Percentiles rank a stretch among this genome's conserved stretches.
Evolutionary conservation across 2,113 vertebrate genomes (phyloP).

Genomic region (Myanophis thanlyinensis): DNA sequence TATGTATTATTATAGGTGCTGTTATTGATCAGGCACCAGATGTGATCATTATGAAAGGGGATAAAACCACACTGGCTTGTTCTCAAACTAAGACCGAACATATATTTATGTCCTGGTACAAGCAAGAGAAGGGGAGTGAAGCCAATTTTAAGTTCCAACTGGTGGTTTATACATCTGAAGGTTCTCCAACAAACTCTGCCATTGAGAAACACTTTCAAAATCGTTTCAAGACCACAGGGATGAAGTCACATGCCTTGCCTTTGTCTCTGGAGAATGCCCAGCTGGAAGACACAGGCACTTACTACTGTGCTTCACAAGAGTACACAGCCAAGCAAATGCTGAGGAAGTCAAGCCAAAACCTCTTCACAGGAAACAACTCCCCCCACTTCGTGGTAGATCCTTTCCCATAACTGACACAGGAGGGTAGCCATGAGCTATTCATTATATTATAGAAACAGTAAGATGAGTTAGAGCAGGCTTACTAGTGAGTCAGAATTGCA

Average conservation of each 20-base stretch:
- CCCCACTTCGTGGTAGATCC: background rate
- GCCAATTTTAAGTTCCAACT: background rate
- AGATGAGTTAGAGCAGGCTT: background rate
- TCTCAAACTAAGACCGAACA: background rate
- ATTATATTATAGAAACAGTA: background rate
- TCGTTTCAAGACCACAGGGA: background rate
- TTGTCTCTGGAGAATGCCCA: background rate
- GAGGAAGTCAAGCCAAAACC: background rate
- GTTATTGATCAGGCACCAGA: background rate
- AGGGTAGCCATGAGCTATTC: background rate
- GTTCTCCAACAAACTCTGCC: accelerated
- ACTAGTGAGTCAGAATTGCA: background rate
- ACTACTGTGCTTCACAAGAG: conserved; percentile 8
- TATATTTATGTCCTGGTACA: background rate
- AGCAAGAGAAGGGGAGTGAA: background rate
- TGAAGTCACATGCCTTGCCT: background rate
- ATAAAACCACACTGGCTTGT: background rate
- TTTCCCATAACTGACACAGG: background rate
- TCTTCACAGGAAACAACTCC: background rate
- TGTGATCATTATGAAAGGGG: background rate
- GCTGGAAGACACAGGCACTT: background rate
- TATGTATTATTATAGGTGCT: background rate
- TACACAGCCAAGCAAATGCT: background rate
- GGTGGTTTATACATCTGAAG: background rate
- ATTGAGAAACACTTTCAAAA: background rate